These are phyloP conservation scores for Trypoxylon attenuatum DNA, from an alignment of 2,888 invertebrate species.

Conservation along the genomic window DNA sequence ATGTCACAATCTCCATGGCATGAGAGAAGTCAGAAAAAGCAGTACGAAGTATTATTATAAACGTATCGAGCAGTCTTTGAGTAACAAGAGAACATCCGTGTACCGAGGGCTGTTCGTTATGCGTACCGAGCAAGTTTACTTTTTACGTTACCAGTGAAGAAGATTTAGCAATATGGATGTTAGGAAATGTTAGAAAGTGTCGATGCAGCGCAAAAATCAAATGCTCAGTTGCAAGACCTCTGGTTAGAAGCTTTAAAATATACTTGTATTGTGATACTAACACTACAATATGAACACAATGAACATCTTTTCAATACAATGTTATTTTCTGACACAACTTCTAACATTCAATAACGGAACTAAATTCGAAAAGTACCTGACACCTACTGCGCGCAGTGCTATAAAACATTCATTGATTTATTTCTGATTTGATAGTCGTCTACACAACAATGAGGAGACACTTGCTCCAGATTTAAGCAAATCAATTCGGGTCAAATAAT, in stretches of 20 bases:
- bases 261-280: constrained; percentile 55
- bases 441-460: too few species aligned
- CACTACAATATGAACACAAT: constrained; percentile 33
- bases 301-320: constrained; percentile 43
- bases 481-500: too few species aligned
- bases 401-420: constrained; percentile 41
- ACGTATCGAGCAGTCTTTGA: constrained; percentile 43
- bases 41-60: constrained; percentile 44
- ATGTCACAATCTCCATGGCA: constrained; percentile 98
- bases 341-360: too few species aligned
- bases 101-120: constrained; percentile 42
- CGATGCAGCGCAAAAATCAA: constrained; percentile 36
- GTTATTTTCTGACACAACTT: too few species aligned
- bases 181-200: constrained; percentile 43
- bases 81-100: constrained; percentile 17
- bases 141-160: constrained; percentile 55
- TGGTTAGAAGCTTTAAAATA: constrained; percentile 53
- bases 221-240: constrained; percentile 40
- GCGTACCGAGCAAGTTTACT: constrained; percentile 36
- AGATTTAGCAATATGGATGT: constrained; percentile 54
- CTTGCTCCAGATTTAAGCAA: too few species aligned
- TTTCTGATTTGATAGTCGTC: constrained; percentile 19
- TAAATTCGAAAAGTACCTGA: constrained; percentile 53
- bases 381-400: constrained; percentile 40
- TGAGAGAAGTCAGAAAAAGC: constrained; percentile 74